Evolutionary conservation across 2,888 invertebrate species (phyloP).

Genomic region (Steinernema scapterisci): DNA sequence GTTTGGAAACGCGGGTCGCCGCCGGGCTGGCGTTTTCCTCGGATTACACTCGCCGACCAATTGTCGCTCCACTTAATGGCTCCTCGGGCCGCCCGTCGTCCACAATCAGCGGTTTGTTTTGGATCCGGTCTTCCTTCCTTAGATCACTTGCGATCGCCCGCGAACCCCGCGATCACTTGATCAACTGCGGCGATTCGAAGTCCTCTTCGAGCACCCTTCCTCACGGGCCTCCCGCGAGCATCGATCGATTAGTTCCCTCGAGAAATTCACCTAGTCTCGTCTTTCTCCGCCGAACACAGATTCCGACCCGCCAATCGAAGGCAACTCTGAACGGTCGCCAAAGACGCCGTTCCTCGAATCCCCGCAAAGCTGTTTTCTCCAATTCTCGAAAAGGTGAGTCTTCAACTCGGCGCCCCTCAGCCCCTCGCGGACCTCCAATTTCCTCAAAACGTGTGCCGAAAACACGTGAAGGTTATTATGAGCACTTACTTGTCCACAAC

Average conservation of each 20-base stretch:
- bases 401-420: not conserved
- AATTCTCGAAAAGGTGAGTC: conserved; percentile 22
- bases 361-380: conserved; percentile 25
- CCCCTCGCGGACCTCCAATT: not conserved
- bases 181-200: not conserved
- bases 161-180: not conserved
- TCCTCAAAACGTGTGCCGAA: too few relatives aligned
- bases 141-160: conserved; percentile 10
- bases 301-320: not conserved
- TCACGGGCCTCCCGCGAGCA: conserved; percentile 5
- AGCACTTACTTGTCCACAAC: too few relatives aligned
- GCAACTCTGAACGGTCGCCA: not conserved
- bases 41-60: conserved; percentile 14
- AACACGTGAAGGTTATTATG: too few relatives aligned
- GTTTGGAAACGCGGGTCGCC: conserved; percentile 17
- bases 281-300: not conserved
- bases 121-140: not conserved
- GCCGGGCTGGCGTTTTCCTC: conserved; percentile 13
- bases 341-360: not conserved
- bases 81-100: conserved; percentile 31
- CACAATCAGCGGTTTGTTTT: conserved; percentile 29
- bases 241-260: conserved; percentile 28
- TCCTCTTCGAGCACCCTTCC: not conserved
- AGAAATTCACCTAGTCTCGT: not conserved
- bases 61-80: conserved; percentile 25